Evolutionary conservation across 2,888 invertebrate species (phyloP).

Genomic region (Mythimna vitellina): DNA sequence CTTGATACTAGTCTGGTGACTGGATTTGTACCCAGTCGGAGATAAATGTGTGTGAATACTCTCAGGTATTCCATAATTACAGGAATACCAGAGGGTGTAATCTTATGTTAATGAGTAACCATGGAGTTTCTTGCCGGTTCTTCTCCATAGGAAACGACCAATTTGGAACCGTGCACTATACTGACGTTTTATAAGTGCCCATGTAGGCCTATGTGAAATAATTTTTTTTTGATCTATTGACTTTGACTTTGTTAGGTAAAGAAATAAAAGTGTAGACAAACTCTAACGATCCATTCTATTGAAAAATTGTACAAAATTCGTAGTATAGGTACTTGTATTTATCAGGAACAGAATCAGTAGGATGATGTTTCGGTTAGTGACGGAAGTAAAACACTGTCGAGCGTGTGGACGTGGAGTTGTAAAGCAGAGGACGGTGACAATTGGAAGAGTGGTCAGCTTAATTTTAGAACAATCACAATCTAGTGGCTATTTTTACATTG

Average conservation of each 20-base stretch:
- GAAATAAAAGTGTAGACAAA: neutral
- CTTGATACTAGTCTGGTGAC: neutral
- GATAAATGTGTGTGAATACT: neutral
- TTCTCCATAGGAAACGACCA: too few species aligned
- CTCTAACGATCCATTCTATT: neutral
- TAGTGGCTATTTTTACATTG: slow-evolving; percentile 29
- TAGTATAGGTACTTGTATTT: neutral
- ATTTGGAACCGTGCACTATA: too few species aligned
- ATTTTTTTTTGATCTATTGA: too few species aligned
- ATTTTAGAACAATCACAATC: slow-evolving; percentile 35
- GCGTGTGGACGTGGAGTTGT: slow-evolving; percentile 21
- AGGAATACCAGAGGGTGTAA: neutral
- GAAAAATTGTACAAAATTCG: neutral
- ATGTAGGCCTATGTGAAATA: too few species aligned
- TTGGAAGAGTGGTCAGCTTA: slow-evolving; percentile 31
- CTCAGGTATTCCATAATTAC: neutral
- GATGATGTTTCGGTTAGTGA: slow-evolving; percentile 5
- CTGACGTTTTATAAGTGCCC: too few species aligned
- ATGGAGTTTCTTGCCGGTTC: too few species aligned
- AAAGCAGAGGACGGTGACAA: slow-evolving; percentile 1
- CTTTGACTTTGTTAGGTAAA: too few species aligned
- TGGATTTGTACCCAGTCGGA: neutral
- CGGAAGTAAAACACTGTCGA: slow-evolving; percentile 21
- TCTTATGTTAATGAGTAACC: too few species aligned
- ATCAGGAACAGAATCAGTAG: neutral